These are phyloP conservation scores for Carcina quercana DNA, from an alignment of 2,888 invertebrate species.

Conservation along the genomic window DNA sequence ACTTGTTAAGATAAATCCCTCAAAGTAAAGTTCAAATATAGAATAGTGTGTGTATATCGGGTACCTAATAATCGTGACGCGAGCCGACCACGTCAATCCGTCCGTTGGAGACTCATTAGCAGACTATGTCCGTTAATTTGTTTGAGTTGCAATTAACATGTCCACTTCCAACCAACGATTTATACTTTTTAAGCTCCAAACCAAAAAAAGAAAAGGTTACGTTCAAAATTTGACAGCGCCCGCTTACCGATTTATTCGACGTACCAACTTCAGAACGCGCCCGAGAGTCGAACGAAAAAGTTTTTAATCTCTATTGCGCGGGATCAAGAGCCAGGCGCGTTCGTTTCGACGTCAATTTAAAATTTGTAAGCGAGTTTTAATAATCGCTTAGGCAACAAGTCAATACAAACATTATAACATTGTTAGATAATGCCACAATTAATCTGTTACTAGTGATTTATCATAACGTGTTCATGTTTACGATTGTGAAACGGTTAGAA, in stretches of 20 bases:
- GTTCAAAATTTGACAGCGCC: conserved; percentile 32
- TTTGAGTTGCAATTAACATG: conserved; percentile 67
- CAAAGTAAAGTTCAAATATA: no score
- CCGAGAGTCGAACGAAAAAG: no score
- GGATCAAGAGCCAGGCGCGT: neutral
- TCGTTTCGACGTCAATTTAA: neutral
- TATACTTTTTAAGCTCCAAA: conserved; percentile 32
- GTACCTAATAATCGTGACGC: conserved; percentile 9
- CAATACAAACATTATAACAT: conserved; percentile 8
- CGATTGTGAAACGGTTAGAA: no score
- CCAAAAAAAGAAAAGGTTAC: conserved; percentile 21
- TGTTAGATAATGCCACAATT: conserved; percentile 13
- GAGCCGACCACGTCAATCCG: conserved; percentile 19
- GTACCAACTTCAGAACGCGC: neutral
- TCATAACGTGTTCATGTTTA: neutral
- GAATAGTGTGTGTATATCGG: no score
- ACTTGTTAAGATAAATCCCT: no score
- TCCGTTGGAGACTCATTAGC: conserved; percentile 51
- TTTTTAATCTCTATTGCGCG: no score
- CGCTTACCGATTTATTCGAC: conserved; percentile 22
- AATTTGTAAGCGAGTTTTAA: conserved; percentile 10
- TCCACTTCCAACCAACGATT: conserved; percentile 45
- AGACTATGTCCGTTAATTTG: conserved; percentile 61
- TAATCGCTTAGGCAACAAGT: conserved; percentile 12
- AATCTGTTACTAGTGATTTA: conserved; percentile 8